phyloP scores from a whole-genome alignment of 2,113 vertebrate species.

The Sinocyclocheilus anshuiensis region DNA sequence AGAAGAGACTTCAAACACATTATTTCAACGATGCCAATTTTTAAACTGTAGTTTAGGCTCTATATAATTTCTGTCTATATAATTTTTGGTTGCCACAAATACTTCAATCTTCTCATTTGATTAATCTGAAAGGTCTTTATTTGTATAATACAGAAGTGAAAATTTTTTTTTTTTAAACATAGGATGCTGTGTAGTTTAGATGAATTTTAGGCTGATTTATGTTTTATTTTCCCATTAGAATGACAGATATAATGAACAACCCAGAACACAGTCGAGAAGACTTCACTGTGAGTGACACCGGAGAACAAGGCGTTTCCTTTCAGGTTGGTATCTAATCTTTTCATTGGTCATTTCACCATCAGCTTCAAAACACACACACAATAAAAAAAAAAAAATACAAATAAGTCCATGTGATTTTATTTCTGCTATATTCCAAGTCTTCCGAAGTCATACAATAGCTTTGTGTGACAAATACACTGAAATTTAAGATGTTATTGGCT shows the following conservation, averaged over 20 bases:
- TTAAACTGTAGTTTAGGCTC: not conserved
- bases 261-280: constrained; percentile 83
- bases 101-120: not conserved
- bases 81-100: not conserved
- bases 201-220: constrained; percentile 5
- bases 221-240: constrained; percentile 68
- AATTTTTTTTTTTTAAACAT: not conserved
- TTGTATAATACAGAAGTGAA: not conserved
- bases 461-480: not conserved
- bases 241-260: constrained; percentile 89
- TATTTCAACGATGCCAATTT: not conserved
- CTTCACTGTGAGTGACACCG: constrained; percentile 74
- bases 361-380: no score
- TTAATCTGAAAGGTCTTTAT: not conserved
- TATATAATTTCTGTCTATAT: no score
- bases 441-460: not conserved
- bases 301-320: constrained; percentile 78
- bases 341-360: not conserved
- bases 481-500: not conserved
- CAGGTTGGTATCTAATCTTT: constrained; percentile 65
- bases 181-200: not conserved
- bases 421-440: not conserved
- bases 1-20: not conserved
- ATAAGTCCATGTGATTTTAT: not conserved
- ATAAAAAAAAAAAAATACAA: no score